phyloP scores from a whole-genome alignment of 2,888 invertebrate species.

The Thalpophila matura region DNA sequence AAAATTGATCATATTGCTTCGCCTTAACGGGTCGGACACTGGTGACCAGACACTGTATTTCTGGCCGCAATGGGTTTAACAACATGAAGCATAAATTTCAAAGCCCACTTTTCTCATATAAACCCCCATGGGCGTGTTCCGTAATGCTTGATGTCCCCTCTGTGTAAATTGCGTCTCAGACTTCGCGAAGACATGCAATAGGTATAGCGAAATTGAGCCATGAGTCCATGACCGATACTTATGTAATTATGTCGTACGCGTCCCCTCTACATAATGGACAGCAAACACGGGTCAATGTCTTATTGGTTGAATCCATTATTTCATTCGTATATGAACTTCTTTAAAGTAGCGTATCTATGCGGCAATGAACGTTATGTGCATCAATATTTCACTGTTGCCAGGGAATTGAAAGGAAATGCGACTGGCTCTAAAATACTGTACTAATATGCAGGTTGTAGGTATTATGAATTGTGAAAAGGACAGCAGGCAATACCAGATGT shows the following conservation, averaged over 20 bases:
- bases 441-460: slow-evolving; percentile 11
- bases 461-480: slow-evolving; percentile 1
- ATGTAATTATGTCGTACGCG: slow-evolving; percentile 40
- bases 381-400: neutral
- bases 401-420: neutral
- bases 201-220: slow-evolving; percentile 10
- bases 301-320: slow-evolving; percentile 8
- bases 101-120: neutral
- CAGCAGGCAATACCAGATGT: slow-evolving; percentile 12
- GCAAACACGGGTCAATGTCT: slow-evolving; percentile 13
- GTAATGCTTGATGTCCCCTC: slow-evolving; percentile 6
- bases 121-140: neutral
- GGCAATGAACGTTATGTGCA: neutral
- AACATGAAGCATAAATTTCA: neutral
- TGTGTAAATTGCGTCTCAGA: slow-evolving; percentile 16
- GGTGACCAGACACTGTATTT: too few relatives aligned
- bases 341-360: neutral
- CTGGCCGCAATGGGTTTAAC: too few relatives aligned
- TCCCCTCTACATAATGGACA: slow-evolving; percentile 5
- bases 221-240: slow-evolving; percentile 10
- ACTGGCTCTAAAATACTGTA: neutral
- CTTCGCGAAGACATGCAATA: slow-evolving; percentile 16
- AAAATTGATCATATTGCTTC: too few relatives aligned
- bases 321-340: neutral
- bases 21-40: too few relatives aligned